A percentile compares a stretch with the other conserved stretches of the same genome.
phyloP scores from a whole-genome alignment of 2,797 vertebrate species.

The Alosa sapidissima region DNA sequence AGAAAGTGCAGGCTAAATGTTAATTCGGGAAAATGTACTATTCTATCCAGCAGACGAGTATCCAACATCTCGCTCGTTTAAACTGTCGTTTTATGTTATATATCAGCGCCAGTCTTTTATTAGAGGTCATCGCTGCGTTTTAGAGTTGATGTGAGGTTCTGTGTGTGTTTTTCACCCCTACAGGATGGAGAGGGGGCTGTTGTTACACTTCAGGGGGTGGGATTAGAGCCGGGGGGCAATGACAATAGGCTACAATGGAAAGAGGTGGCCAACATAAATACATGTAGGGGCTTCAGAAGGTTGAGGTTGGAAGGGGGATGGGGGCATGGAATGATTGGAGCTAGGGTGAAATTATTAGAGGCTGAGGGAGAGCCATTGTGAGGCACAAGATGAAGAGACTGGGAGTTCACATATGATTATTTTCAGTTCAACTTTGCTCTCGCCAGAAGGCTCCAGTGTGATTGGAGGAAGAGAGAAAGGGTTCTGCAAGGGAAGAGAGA shows the following conservation, averaged over 20 bases:
- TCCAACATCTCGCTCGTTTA: not conserved
- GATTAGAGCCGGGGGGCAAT: slow-evolving; percentile 55
- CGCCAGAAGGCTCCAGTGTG: not conserved
- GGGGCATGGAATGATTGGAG: slow-evolving; percentile 6
- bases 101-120: not conserved
- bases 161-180: slow-evolving; percentile 58
- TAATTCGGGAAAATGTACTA: not conserved
- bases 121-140: not conserved
- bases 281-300: not conserved
- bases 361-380: not conserved
- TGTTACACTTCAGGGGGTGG: slow-evolving; percentile 55
- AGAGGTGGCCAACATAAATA: slow-evolving; percentile 51
- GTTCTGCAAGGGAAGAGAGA: slow-evolving; percentile 24
- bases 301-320: not conserved
- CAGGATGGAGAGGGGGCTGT: slow-evolving; percentile 26
- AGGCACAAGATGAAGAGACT: not conserved
- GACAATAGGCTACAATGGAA: slow-evolving; percentile 54
- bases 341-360: not conserved
- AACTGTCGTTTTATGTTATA: not conserved
- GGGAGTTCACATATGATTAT: not conserved
- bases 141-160: slow-evolving; percentile 50
- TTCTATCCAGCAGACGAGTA: not conserved
- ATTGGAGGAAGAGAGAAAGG: slow-evolving; percentile 27
- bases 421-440: not conserved
- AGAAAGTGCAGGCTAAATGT: not conserved